Evolutionary conservation across 1,140 invertebrate species (phyloP), one percentile per base, ranked within the genome.

Genomic region (Nasonia giraulti): DNA sequence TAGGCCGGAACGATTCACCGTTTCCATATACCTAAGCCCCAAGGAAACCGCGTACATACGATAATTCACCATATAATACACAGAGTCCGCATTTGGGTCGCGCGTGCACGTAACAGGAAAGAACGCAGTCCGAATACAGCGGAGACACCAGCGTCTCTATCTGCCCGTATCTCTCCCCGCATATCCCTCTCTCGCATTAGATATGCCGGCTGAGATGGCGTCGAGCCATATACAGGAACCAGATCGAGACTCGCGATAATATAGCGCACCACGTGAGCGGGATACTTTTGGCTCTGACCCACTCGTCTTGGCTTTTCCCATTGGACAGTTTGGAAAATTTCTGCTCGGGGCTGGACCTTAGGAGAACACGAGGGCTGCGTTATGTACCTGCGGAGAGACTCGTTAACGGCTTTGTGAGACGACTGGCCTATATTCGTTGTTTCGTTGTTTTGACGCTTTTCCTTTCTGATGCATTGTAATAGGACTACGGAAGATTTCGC

Each of bases 381-480:
- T n/a, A 7, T 62, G 17, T 62, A 62, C 55, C 55, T 62, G 55
- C 17, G 17, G 55, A 7, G 55, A 62, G 17, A 50, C 47, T 62
- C 55, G 55, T 62, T 62, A 62, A 62, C 55, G 20, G 17, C 55
- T 62, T 62, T 62, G 55, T 62, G 14, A 17, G 55, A 62, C 14
- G 55, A 62, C 40, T 62, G 55, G 17, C 20, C 55, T 62, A 62
- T 62, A 62, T 62, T 62, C 55, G 55, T 62, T 62, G 55, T 62
- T 62, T 62, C 55, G 55, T 62, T 62, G 55, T 62, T 62, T 62
- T 62, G 55, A 62, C 55, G 55, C 17, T 62, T 62, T 62, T 62
- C 20, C 12, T 50, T 2, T 62, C 7, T 62, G 20, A 3, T 7
- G 20, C n/a, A n/a, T 37, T 37, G 5, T 4, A n/a, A 62, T 17